phyloP scores from a whole-genome alignment of 2,797 vertebrate species.

The Taeniopygia guttata region DNA sequence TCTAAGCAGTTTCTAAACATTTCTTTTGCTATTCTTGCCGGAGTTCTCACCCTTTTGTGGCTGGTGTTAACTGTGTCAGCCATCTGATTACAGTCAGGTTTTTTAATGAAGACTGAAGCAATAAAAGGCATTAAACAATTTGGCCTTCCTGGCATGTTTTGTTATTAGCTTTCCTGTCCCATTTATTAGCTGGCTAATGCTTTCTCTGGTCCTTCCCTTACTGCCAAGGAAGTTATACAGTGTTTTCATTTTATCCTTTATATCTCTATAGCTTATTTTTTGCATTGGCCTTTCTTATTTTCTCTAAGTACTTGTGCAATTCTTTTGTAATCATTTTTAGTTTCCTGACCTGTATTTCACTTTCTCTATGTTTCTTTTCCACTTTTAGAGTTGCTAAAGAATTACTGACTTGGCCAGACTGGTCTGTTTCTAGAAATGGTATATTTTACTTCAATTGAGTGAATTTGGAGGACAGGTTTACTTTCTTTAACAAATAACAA shows the following conservation, averaged over 20 bases:
- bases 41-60: conserved; percentile 56
- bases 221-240: conserved; percentile 15
- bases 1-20: conserved; percentile 61
- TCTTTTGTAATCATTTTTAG: background rate
- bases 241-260: background rate
- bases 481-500: background rate
- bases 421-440: background rate
- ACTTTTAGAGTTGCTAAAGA: background rate
- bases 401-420: background rate
- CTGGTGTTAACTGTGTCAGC: conserved; percentile 61
- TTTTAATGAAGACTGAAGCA: conserved; percentile 66
- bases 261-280: background rate
- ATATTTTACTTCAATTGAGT: background rate
- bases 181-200: conserved; percentile 22
- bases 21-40: conserved; percentile 44
- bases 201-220: background rate
- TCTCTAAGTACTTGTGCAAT: background rate
- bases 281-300: background rate
- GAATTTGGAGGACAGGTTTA: background rate
- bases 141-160: conserved; percentile 50
- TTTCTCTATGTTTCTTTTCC: background rate
- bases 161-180: conserved; percentile 49
- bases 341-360: background rate
- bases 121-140: conserved; percentile 61
- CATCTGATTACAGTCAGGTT: conserved; percentile 45